Conservation (phyloP, 2,113 vertebrate species). For the Alethe castanea region DNA sequence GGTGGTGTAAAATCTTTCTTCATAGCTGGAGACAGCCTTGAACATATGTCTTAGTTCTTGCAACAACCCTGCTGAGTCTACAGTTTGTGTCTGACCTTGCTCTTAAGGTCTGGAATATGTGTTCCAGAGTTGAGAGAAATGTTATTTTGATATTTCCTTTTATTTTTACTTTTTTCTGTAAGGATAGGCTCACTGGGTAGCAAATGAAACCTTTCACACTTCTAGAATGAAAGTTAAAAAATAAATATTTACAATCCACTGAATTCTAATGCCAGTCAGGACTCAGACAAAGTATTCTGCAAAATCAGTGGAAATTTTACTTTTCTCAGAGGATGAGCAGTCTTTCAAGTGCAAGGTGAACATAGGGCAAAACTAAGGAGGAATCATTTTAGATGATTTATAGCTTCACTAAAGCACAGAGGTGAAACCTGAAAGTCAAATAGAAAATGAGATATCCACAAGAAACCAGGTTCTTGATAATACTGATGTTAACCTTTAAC, state of each 20-base stretch:
- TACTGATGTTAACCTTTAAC: not conserved
- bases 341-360: not conserved
- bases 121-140: not conserved
- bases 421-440: not conserved
- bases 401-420: not conserved
- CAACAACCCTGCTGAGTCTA: not conserved
- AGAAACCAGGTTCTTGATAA: not conserved
- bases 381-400: not conserved
- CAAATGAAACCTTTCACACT: not conserved
- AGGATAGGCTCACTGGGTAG: not conserved
- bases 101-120: not conserved
- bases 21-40: not conserved
- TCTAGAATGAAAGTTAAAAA: not conserved
- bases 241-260: not conserved
- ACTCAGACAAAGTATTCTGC: not conserved
- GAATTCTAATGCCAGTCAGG: not conserved
- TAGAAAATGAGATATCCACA: not conserved
- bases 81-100: not conserved
- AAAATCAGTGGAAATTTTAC: not conserved
- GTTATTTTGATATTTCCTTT: not conserved
- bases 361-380: not conserved
- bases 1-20: not conserved
- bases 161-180: not conserved
- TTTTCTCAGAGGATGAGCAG: not conserved
- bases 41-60: slow-evolving; percentile 38